Evolutionary conservation across 2,888 invertebrate genomes (phyloP), one percentile per base, ranked within the genome.

Genomic region (Neocrepidodera transversa): DNA sequence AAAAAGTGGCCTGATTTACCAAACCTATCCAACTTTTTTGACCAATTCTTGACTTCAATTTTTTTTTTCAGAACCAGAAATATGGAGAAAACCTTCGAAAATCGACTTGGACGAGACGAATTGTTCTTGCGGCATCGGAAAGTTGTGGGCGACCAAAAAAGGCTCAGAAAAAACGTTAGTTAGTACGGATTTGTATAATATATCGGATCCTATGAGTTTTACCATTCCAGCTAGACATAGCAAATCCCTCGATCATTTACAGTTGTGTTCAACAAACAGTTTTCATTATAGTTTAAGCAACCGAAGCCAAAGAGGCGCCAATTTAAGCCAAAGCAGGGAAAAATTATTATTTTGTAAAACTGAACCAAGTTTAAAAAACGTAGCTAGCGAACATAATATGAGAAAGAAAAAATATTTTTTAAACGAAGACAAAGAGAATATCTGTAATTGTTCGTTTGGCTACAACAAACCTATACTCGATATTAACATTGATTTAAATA

Each of bases 181-280:
- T 14, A 64, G 64, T 17, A 54, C 53, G 7, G 70, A 71, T 28
- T 50, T 67, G 11, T 65, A 62, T 48, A 59, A 63, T 43, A 60
- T 69, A 52, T 63, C 65, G 20, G 69, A 71, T 49, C 57, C 62
- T 17, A 43, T 66, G 13, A 63, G 54, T 50, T 68, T 66, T 45
- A 64, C 68, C 2, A 66, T 72, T 38, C 73, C 75, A 17, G 59
- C 74, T 7, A 82, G 91, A 55, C 92, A 93, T 73, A 92, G 92
- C 76, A 92, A 91, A 76, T 92, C 92, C 1, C 78, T 93, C 64
- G 93, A 93, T 77, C 91, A 92, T 69, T 78, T 92, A 43, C 86
- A 89, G 68, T 82, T 87, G 57, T 64, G 68, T 62, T 68, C 71
- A 51, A 66, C 65, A 55, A 70, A 67, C 54, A 68, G 64, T 61